phyloP scores from a whole-genome alignment of 2,888 invertebrate genomes.

The Heliconius hortense region DNA sequence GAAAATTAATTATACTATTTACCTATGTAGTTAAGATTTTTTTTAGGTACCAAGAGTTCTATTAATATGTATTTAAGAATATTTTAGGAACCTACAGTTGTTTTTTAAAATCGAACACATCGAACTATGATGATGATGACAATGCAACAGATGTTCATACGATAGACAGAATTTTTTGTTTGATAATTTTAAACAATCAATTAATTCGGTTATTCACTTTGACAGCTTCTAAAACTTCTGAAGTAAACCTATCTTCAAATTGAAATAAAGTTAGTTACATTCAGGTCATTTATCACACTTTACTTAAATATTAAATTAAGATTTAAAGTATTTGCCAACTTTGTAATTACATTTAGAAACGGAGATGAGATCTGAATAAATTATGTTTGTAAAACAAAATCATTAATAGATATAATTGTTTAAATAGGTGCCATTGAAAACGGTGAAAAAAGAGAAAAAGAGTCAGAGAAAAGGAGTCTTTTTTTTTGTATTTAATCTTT shows the following conservation, averaged over 20 bases:
- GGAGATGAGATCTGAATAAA: not conserved
- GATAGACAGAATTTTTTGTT: not conserved
- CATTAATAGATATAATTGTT: constrained; percentile 11
- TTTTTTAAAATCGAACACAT: not conserved
- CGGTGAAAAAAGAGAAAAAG: too few relatives aligned
- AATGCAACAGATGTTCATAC: not conserved
- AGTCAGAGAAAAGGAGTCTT: too few relatives aligned
- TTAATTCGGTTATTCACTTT: constrained; percentile 23
- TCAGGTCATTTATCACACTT: constrained; percentile 30
- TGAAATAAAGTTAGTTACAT: constrained; percentile 29
- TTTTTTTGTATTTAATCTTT: not conserved
- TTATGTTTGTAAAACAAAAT: not conserved
- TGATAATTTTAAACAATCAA: constrained; percentile 26
- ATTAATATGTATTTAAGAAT: too few relatives aligned
- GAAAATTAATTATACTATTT: too few relatives aligned
- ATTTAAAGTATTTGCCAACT: constrained; percentile 25
- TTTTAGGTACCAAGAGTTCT: too few relatives aligned
- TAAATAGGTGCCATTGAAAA: not conserved
- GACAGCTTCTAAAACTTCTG: constrained; percentile 25
- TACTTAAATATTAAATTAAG: constrained; percentile 24
- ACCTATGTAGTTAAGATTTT: too few relatives aligned
- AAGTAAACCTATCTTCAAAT: constrained; percentile 29
- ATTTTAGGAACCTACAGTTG: not conserved
- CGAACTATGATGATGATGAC: too few relatives aligned
- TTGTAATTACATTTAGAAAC: constrained; percentile 17